A percentile compares a stretch with the other conserved stretches of the same genome.
Conservation (phyloP, 2,797 vertebrate genomes). For the Hydrolagus colliei region DNA sequence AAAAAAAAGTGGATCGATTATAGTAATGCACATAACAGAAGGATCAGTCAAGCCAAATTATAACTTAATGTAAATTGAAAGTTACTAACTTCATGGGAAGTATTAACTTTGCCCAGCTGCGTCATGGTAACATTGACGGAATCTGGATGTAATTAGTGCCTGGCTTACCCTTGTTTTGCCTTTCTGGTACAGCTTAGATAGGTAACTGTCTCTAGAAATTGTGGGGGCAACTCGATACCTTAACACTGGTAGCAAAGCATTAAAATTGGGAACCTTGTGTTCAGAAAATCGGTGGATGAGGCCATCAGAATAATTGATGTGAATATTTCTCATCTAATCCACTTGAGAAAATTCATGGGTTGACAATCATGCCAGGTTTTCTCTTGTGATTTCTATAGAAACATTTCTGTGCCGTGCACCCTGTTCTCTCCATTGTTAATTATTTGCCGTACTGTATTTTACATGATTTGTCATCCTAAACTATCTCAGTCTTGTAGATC, state of each 20-base stretch:
- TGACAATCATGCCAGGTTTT: background rate
- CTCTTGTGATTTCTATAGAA: background rate
- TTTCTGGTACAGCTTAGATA: too few species aligned
- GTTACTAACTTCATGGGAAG: background rate
- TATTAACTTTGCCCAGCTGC: background rate
- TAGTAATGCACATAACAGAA: background rate
- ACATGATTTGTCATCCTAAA: background rate
- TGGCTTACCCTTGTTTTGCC: too few species aligned
- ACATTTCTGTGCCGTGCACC: background rate
- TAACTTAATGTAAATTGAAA: background rate
- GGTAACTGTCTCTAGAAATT: too few species aligned
- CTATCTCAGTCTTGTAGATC: background rate
- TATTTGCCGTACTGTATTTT: background rate
- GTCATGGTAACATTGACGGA: background rate
- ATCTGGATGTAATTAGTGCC: too few species aligned
- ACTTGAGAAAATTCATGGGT: background rate
- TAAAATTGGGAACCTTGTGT: background rate
- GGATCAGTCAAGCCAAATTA: background rate
- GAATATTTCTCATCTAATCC: background rate
- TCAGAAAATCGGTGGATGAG: background rate
- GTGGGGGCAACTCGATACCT: too few species aligned
- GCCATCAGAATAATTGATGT: background rate
- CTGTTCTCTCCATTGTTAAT: background rate
- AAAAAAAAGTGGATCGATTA: background rate
- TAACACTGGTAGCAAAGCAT: too few species aligned